A percentile compares a stretch with the other conserved stretches of the same genome.
Conservation (phyloP, 2,797 vertebrate genomes). For the Crax fasciolata region DNA sequence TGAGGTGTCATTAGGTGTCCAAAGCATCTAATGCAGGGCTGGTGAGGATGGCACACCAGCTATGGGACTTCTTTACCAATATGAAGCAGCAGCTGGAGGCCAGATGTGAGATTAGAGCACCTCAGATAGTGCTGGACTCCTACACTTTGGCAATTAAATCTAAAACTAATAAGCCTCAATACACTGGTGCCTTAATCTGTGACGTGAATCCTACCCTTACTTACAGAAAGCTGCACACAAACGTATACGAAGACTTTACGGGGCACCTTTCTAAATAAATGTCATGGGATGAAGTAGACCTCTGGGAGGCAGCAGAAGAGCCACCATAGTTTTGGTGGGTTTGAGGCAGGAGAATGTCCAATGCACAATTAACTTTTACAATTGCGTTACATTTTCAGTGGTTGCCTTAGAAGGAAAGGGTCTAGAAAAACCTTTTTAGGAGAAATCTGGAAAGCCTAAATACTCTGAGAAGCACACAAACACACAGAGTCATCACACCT, state of each 20-base stretch:
- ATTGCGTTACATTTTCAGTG: background rate
- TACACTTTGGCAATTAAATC: background rate
- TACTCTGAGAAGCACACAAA: background rate
- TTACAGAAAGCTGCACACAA: background rate
- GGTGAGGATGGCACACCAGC: background rate
- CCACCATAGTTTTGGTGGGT: background rate
- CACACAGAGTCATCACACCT: background rate
- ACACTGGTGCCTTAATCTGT: fast-evolving
- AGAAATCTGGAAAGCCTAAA: background rate
- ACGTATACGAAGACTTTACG: background rate
- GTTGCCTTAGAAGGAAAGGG: background rate
- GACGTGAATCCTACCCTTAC: background rate
- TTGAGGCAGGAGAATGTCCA: background rate
- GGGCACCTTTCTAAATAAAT: background rate
- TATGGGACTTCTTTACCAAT: background rate
- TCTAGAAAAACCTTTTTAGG: background rate
- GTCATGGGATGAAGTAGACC: background rate
- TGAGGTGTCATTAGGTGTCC: background rate
- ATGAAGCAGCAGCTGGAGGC: background rate
- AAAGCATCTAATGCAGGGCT: background rate
- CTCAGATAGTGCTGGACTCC: background rate
- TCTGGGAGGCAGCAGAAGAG: background rate
- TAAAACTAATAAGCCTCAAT: background rate
- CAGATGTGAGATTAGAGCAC: background rate
- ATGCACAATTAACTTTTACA: background rate